Evolutionary conservation across 2,113 vertebrate genomes (phyloP), one percentile per base, ranked within the genome.

Genomic region (Osmerus mordax): DNA sequence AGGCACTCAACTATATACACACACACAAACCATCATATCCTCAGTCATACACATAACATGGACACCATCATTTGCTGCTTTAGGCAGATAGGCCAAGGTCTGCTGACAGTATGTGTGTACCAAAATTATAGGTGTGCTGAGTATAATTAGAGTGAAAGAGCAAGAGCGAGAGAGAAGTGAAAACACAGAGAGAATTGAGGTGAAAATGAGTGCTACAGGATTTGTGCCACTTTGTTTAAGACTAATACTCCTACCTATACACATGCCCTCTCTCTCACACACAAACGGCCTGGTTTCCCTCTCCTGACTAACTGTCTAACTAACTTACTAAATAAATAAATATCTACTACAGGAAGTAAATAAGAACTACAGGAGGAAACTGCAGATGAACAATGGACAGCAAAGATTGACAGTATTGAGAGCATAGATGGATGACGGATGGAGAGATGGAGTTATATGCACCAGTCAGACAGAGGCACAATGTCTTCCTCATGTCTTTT

Each of bases 1-100:
- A 67, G 5, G 63, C 66, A 47, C 72, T 73, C 62, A 69, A 54
- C 75, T 61, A 77, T 53, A 71, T 54, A 70, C n/a, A 73, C 73
- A 73, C 71, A 73, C 60, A 72, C 66, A 73, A 62, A 65, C 52
- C 55, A 32, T 69, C n/a, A 53, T 7, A 66, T 62, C 62, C 63
- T 52, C n/a, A 54, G 16, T 69, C 54, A 75, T 6, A 70, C 32
- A 73, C 4, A 60, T 51, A 13, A 51, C 19, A 52, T 41, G 52
- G 32, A 70, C 51, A 55, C n/a, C 21, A 13, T 47, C 6, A 70
- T 36, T 55, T 51, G 41, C 14, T 56, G 61, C 23, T 5, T 47
- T 47, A 11, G 41, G 41, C 9, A 47, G 7, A 47, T 11, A 12
- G 9, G 41, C 9, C 41, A 11, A 47, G 41, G 41, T 15, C 61